Base-by-base conservation (phyloP, 2,113 vertebrate genomes). In the Gobiocypris rarus region DNA sequence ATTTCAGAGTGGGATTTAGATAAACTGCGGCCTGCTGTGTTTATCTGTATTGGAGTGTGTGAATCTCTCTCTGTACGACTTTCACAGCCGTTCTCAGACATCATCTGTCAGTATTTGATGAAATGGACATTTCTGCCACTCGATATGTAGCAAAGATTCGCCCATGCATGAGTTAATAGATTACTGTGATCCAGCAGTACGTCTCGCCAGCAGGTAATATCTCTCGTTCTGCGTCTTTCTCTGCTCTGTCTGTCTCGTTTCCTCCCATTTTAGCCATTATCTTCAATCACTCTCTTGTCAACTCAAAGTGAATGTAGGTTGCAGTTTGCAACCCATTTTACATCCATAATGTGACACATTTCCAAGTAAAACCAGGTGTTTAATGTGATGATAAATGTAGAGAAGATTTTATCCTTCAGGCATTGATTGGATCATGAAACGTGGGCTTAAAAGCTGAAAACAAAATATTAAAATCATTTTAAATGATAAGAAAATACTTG, bases 11-110 rank as follows among this genome's bases (percentile, higher is more conserved):
- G 22, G 17, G 58, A 80, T 80, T 65, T 80, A 80, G 77, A 65
- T 80, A 80, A 80, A 80, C 77, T 80, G 24, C 77, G 31, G 77
- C 77, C 77, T 80, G 77, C 58, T 80, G 59, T 80, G 59, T 80
- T 65, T 80, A 80, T 80, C 77, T 80, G 59, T 63, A 26, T 80
- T 48, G 24, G 58, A 80, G 77, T 19, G 59, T 48, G 24, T 75
- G 38, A 38, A 38, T 67, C 5, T 26, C 15, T 54, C n/a, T 52
- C 26, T 14, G 34, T 83, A 75, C 67, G 56, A 78, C 34, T 54
- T 67, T 26, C 31, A 41, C 10, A 13, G 14, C 5, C 5, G 6
- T 17, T 70, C n/a, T 77, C 22, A 67, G 45, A 34, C 73, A 69
- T 38, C 50, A 84, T 69, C 28, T 11, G 28, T 63, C 59, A 63